Percentiles rank a stretch among this genome's conserved stretches.
Evolutionary conservation across 2,113 vertebrate species (phyloP).

Genomic region (Dermatemys mawii): DNA sequence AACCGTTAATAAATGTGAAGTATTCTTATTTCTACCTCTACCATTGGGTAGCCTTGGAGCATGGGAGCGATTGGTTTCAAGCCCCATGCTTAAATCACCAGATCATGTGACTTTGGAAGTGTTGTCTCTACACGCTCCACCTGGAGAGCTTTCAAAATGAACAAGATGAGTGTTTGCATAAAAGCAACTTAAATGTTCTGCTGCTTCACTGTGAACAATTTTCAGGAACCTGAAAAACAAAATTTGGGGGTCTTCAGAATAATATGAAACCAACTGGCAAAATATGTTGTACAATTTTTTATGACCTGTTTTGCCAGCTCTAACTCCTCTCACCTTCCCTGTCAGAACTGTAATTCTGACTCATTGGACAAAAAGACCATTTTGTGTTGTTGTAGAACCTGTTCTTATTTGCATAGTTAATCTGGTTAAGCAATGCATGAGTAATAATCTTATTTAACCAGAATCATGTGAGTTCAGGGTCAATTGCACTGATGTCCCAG

Average conservation of each 20-base stretch:
- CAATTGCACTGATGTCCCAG: not conserved
- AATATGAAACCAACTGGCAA: not conserved
- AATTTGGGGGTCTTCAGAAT: not conserved
- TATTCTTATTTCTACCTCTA: not conserved
- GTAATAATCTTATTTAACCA: not conserved
- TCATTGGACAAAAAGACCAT: not conserved
- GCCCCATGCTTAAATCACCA: not conserved
- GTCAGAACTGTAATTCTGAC: not conserved
- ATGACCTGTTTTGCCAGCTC: not conserved
- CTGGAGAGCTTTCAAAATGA: not conserved
- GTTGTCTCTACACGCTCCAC: not conserved
- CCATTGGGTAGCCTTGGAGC: not conserved
- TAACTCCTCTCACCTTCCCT: not conserved
- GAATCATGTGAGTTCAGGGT: not conserved
- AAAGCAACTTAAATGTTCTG: not conserved
- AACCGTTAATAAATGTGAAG: not conserved
- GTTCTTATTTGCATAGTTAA: not conserved
- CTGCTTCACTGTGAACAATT: not conserved
- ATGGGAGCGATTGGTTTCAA: rapidly evolving
- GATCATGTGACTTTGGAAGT: not conserved
- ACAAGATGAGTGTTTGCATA: not conserved
- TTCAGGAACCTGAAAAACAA: not conserved
- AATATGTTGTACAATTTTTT: not conserved
- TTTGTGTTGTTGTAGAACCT: rapidly evolving
- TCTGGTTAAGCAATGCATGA: not conserved